phyloP scores from a whole-genome alignment of 2,797 vertebrate species.

The Thalassophryne amazonica region DNA sequence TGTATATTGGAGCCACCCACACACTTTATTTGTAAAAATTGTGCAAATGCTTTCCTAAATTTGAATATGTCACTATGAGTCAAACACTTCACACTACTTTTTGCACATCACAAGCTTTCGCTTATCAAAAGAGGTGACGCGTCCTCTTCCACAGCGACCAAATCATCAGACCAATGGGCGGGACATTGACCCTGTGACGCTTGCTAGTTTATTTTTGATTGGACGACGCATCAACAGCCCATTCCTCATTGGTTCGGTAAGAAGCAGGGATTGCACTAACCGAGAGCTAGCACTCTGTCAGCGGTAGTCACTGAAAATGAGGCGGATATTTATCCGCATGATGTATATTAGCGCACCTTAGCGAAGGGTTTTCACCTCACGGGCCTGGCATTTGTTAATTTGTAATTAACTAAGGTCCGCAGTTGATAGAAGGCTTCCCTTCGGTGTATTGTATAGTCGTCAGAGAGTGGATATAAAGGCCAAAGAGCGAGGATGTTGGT shows the following conservation, averaged over 20 bases:
- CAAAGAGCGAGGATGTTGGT: slow-evolving; percentile 85
- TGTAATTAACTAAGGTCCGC: not conserved
- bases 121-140: slow-evolving; percentile 65
- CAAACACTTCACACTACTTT: no score
- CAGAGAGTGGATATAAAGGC: slow-evolving; percentile 41
- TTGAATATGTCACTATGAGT: no score
- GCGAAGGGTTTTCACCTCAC: slow-evolving; percentile 19
- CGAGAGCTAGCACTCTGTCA: slow-evolving; percentile 14
- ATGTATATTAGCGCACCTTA: slow-evolving; percentile 36
- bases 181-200: not conserved
- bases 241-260: slow-evolving; percentile 48
- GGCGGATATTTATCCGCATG: slow-evolving; percentile 2
- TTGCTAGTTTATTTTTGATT: slow-evolving; percentile 37
- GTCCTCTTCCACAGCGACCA: slow-evolving; percentile 56
- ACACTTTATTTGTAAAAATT: no score
- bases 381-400: not conserved
- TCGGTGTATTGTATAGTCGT: slow-evolving; percentile 24
- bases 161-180: slow-evolving; percentile 49
- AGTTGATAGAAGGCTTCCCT: slow-evolving; percentile 1
- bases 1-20: no score
- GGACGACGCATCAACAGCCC: not conserved
- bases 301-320: slow-evolving; percentile 45
- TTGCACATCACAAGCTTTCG: no score
- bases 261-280: slow-evolving; percentile 31
- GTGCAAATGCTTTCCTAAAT: no score